These are phyloP conservation scores for Nephrotoma guestfalica DNA, from an alignment of 2,888 invertebrate species.

Conservation along the genomic window DNA sequence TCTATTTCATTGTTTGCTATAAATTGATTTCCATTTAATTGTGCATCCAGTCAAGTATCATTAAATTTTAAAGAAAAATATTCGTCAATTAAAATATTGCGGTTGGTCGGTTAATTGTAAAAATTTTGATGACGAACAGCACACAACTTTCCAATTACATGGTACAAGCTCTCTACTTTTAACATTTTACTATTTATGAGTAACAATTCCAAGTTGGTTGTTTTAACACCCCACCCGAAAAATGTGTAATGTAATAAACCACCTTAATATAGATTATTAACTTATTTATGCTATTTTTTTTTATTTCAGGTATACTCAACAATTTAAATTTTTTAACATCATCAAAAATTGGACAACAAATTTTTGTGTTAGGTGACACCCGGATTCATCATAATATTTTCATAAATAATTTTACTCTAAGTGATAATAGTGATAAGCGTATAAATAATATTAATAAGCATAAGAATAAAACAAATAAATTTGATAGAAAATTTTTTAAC, in stretches of 20 bases:
- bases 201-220: too few relatives aligned
- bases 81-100: too few relatives aligned
- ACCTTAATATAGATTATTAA: neutral
- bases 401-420: neutral
- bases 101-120: too few relatives aligned
- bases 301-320: constrained; percentile 1
- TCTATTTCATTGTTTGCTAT: neutral
- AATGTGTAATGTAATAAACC: too few relatives aligned
- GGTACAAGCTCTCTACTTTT: too few relatives aligned
- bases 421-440: neutral
- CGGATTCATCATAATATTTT: neutral
- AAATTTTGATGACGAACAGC: too few relatives aligned
- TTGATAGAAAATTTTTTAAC: neutral
- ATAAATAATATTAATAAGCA: neutral
- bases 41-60: neutral
- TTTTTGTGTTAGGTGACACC: constrained; percentile 5
- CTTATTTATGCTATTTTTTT: neutral
- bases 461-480: neutral
- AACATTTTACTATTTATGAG: too few relatives aligned
- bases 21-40: neutral
- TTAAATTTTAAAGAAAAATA: too few relatives aligned
- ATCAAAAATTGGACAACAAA: constrained; percentile 2
- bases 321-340: neutral
- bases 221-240: too few relatives aligned
- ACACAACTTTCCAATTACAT: too few relatives aligned